Evolutionary conservation across 1,140 invertebrate genomes (phyloP).

Genomic region (Gryllus bimaculatus): DNA sequence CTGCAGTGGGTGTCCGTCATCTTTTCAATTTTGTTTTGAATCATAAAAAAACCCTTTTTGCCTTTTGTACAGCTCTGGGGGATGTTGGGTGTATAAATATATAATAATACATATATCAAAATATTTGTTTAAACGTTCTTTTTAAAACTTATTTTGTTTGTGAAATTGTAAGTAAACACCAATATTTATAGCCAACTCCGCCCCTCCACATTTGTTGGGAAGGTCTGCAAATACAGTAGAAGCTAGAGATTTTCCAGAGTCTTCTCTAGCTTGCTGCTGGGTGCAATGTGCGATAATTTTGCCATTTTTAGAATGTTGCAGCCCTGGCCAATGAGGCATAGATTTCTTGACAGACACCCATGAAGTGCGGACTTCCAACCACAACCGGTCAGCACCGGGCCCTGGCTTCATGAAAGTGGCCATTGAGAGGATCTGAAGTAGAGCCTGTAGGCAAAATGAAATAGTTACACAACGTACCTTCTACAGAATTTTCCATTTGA

Average conservation of each 20-base stretch:
- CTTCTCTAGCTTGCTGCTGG: not conserved
- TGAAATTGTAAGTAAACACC: not conserved
- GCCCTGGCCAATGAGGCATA: slow-evolving; percentile 2
- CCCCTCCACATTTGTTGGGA: slow-evolving; percentile 4
- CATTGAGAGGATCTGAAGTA: not conserved
- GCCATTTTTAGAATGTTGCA: not conserved
- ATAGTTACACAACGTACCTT: slow-evolving; percentile 4
- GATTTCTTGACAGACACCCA: not conserved
- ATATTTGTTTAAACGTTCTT: not conserved
- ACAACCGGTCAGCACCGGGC: not conserved
- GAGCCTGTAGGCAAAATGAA: not conserved
- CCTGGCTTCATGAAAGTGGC: not conserved
- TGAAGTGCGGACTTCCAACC: not conserved
- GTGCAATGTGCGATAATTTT: not conserved
- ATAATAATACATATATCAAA: not conserved
- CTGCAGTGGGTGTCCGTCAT: slow-evolving; percentile 13
- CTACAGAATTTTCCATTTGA: not conserved
- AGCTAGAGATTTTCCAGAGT: not conserved
- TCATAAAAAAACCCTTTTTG: not conserved
- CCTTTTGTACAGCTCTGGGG: slow-evolving; percentile 11
- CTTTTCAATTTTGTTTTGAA: not conserved
- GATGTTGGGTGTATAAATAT: slow-evolving; percentile 10
- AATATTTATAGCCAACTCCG: not conserved
- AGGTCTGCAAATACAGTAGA: not conserved
- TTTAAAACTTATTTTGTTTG: not conserved